A percentile compares a stretch with the other conserved stretches of the same genome.
phyloP scores from a whole-genome alignment of 1,140 invertebrate species.

The Gonatopus flavifemur region DNA sequence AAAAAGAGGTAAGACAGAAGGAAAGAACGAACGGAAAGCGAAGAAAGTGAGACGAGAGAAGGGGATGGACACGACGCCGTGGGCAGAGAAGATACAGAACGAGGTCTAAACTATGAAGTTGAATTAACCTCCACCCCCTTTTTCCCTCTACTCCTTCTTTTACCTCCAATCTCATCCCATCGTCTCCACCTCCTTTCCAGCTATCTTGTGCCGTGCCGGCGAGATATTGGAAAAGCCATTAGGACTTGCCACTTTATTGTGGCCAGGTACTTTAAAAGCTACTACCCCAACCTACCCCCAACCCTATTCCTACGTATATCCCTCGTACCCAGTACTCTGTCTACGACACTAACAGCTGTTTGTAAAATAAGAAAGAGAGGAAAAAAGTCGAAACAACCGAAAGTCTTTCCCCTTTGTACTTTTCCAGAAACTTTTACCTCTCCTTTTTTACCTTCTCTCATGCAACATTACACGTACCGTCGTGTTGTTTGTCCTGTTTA shows the following conservation, averaged over 20 bases:
- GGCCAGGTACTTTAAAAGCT: conserved; percentile 21
- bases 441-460: too few relatives aligned
- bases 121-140: conserved; percentile 14
- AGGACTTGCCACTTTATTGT: conserved; percentile 26
- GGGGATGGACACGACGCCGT: too few relatives aligned
- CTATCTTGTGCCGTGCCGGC: background rate
- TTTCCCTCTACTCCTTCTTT: too few relatives aligned
- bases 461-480: too few relatives aligned
- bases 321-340: background rate
- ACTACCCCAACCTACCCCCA: conserved; percentile 9
- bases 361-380: too few relatives aligned
- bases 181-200: too few relatives aligned
- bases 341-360: conserved; percentile 1
- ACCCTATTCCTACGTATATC: conserved; percentile 6
- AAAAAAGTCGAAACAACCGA: too few relatives aligned
- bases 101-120: conserved; percentile 17
- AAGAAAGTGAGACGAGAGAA: too few relatives aligned
- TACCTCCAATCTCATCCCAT: too few relatives aligned
- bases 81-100: conserved; percentile 4
- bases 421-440: too few relatives aligned
- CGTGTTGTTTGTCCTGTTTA: too few relatives aligned
- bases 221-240: conserved; percentile 35
- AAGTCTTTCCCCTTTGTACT: too few relatives aligned
- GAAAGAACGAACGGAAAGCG: background rate
- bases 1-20: background rate